Conservation (phyloP, 2,797 vertebrate species). For the Champsocephalus gunnari region DNA sequence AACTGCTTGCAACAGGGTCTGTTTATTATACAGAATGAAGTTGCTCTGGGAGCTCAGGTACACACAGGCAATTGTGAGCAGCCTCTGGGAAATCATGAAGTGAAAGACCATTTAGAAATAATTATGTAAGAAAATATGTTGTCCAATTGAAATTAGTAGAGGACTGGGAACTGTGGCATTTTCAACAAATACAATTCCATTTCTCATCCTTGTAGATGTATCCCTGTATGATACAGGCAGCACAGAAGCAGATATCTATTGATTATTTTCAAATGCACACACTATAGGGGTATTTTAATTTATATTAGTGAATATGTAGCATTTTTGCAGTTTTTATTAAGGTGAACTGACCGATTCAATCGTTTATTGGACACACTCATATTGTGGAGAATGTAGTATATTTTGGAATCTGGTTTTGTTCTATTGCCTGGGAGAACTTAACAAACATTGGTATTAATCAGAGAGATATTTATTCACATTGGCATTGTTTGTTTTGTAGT, state of each 20-base stretch:
- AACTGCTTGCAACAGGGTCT: too few species aligned
- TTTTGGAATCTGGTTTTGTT: slow-evolving; percentile 2
- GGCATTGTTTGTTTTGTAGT: slow-evolving; percentile 29
- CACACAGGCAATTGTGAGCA: too few species aligned
- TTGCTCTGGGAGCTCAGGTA: too few species aligned
- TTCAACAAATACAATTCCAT: not conserved
- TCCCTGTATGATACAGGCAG: not conserved
- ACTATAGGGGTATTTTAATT: not conserved
- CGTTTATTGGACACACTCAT: not conserved
- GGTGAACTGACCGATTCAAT: not conserved
- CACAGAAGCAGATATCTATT: not conserved
- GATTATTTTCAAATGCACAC: not conserved
- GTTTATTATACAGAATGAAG: too few species aligned
- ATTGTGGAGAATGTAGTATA: not conserved
- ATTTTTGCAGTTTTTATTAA: too few species aligned
- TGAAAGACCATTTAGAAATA: too few species aligned
- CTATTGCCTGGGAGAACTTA: slow-evolving; percentile 13
- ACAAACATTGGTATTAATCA: slow-evolving; percentile 4
- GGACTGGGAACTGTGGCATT: too few species aligned
- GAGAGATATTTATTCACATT: slow-evolving; percentile 8
- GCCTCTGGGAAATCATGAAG: too few species aligned
- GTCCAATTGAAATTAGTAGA: too few species aligned
- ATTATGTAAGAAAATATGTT: too few species aligned
- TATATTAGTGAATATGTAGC: not conserved
- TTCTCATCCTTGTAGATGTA: too few species aligned